A percentile compares a stretch with the other conserved stretches of the same genome.
phyloP scores from a whole-genome alignment of 2,888 invertebrate genomes.

The Pterostichus niger region DNA sequence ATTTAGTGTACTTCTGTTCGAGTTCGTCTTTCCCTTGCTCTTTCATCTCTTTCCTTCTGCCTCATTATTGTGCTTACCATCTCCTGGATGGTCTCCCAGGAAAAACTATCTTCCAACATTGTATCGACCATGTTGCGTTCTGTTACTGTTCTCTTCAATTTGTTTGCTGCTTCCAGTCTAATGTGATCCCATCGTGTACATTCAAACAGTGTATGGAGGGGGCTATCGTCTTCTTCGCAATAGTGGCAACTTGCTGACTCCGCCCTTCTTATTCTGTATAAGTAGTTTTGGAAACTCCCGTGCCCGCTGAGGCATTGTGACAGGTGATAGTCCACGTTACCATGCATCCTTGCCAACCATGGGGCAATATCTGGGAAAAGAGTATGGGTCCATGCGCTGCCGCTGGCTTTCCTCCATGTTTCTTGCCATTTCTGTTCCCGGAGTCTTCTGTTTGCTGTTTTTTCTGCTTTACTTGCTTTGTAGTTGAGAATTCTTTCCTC shows the following conservation, averaged over 20 bases:
- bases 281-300: slow-evolving; percentile 49
- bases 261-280: slow-evolving; percentile 49
- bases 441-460: not conserved
- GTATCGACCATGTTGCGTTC: no score
- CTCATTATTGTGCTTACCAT: not conserved
- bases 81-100: no score
- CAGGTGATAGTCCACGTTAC: slow-evolving; percentile 58
- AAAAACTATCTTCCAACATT: no score
- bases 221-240: slow-evolving; percentile 52
- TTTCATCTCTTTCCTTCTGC: slow-evolving; percentile 23
- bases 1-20: no score
- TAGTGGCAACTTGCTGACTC: slow-evolving; percentile 32
- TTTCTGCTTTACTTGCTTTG: not conserved
- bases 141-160: no score
- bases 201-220: no score
- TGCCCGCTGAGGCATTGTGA: slow-evolving; percentile 65
- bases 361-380: slow-evolving; percentile 46
- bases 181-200: no score
- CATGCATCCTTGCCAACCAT: slow-evolving; percentile 56
- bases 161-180: no score
- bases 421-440: not conserved
- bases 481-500: not conserved
- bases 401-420: not conserved
- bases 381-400: slow-evolving; percentile 53
- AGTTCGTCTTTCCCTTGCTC: no score